A percentile compares a stretch with the other conserved stretches of the same genome.
Evolutionary conservation across 2,888 invertebrate species (phyloP).

Genomic region (Chouioia cunea): DNA sequence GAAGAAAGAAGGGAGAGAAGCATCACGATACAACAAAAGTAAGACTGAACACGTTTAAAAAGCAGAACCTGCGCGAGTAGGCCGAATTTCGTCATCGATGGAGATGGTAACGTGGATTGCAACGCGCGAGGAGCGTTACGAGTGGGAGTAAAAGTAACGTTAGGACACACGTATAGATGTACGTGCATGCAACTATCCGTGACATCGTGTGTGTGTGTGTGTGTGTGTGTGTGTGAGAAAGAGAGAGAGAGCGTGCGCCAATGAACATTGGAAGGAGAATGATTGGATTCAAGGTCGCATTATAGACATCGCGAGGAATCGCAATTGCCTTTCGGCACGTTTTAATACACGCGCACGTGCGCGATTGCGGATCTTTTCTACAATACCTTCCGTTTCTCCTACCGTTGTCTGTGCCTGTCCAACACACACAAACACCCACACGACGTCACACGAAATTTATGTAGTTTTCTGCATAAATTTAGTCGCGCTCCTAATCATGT

Average conservation of each 20-base stretch:
- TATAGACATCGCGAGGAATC: constrained; percentile 16
- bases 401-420: too few species aligned
- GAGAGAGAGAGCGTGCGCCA: too few species aligned
- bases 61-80: not conserved
- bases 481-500: too few species aligned
- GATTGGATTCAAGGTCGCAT: constrained; percentile 35
- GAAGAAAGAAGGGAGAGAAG: not conserved
- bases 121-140: not conserved
- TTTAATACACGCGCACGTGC: constrained; percentile 4
- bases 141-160: constrained; percentile 10
- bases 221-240: not conserved
- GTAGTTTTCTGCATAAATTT: too few species aligned
- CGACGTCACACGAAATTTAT: too few species aligned
- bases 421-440: too few species aligned
- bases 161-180: constrained; percentile 1
- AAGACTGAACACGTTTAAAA: constrained; percentile 20
- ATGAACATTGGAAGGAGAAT: constrained; percentile 4
- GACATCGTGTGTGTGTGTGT: constrained; percentile 17
- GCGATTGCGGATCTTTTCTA: constrained; percentile 27
- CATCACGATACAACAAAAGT: constrained; percentile 8
- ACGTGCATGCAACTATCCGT: constrained; percentile 17
- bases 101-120: constrained; percentile 16
- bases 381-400: too few species aligned
- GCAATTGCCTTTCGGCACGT: constrained; percentile 38
- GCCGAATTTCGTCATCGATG: too few species aligned